Evolutionary conservation across 1,140 invertebrate genomes (phyloP), one percentile per base, ranked within the genome.

Genomic region (Bradysia coprophila): DNA sequence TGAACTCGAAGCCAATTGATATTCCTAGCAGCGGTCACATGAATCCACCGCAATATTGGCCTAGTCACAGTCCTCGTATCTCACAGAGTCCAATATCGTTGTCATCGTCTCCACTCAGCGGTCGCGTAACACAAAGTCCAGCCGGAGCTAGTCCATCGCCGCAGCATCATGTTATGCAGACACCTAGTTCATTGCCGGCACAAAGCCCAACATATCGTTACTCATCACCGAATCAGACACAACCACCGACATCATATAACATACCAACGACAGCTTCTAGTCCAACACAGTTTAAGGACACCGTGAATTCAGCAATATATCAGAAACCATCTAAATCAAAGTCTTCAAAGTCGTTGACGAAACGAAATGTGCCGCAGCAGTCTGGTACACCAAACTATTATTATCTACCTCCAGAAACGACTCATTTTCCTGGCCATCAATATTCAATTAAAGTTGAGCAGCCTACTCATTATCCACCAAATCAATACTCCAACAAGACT

Each of bases 81-180:
- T 13, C 21, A 23, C 22, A 23, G 13, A 34, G 21, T 23, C 32
- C 20, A 36, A 34, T 37, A 11, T 16, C 21, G 22, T 15, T 20
- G 16, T 18, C 31, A 8, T 20, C 31, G 16, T 24, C 18, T 13
- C 32, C 31, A 43, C 38, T 22, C 21, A 21, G 19, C 21, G 3
- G 15, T 8, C 32, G 41, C 5, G 21, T 43, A 4, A 36, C 41
- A 37, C 41, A 43, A 36, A 43, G 41, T 43, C 41, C 31, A 43
- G 10, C 6, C 11, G 11, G 11, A 3, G 11, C 21, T 13, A 43
- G 24, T 37, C 13, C 41, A 28, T 18, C 31, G 11, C 24, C 41
- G 20, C 24, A 13, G 9, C 41, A 32, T 32, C 11, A 38, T 19
- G n/a, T 18, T 20, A 38, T 38, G 36, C 32, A 34, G 4, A 13